These are phyloP conservation scores for Cirrhinus molitorella DNA, from an alignment of 2,797 vertebrate genomes.

Conservation along the genomic window DNA sequence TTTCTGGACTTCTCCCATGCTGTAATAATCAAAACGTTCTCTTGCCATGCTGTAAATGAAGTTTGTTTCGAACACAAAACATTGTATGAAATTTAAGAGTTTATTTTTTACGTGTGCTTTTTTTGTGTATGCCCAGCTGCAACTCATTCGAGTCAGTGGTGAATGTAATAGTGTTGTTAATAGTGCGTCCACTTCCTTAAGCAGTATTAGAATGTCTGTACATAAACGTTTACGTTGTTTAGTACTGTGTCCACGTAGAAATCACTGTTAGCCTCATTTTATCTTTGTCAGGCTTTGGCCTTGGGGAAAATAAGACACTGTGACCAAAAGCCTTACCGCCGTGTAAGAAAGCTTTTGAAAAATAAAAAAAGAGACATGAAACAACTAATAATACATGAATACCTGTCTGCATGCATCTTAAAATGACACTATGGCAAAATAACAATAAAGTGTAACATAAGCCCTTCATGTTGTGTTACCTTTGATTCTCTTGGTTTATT, in stretches of 20 bases:
- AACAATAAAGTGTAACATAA: constrained; percentile 87
- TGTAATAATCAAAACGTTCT: constrained; percentile 63
- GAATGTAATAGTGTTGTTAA: constrained; percentile 83
- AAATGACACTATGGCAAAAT: constrained; percentile 85
- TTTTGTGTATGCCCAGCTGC: constrained; percentile 74
- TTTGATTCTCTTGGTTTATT: constrained; percentile 11
- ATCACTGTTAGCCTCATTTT: constrained; percentile 78
- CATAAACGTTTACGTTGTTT: constrained; percentile 80
- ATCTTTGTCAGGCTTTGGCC: constrained; percentile 79
- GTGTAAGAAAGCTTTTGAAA: constrained; percentile 80
- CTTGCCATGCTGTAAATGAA: constrained; percentile 69
- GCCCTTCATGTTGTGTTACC: constrained; percentile 71
- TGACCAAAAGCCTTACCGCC: constrained; percentile 89
- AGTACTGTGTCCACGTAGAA: constrained; percentile 82
- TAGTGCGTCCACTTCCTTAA: constrained; percentile 80
- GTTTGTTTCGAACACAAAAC: constrained; percentile 67
- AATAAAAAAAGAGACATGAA: constrained; percentile 69
- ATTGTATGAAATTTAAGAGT: constrained; percentile 63
- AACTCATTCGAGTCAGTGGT: constrained; percentile 78
- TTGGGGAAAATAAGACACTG: constrained; percentile 86
- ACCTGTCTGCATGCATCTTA: constrained; percentile 94
- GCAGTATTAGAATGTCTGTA: constrained; percentile 90
- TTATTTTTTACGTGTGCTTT: constrained; percentile 64
- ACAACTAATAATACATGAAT: constrained; percentile 74
- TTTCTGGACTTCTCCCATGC: constrained; percentile 62